These are phyloP conservation scores for Glareola pratincola DNA, from an alignment of 2,113 vertebrate genomes.

Conservation along the genomic window DNA sequence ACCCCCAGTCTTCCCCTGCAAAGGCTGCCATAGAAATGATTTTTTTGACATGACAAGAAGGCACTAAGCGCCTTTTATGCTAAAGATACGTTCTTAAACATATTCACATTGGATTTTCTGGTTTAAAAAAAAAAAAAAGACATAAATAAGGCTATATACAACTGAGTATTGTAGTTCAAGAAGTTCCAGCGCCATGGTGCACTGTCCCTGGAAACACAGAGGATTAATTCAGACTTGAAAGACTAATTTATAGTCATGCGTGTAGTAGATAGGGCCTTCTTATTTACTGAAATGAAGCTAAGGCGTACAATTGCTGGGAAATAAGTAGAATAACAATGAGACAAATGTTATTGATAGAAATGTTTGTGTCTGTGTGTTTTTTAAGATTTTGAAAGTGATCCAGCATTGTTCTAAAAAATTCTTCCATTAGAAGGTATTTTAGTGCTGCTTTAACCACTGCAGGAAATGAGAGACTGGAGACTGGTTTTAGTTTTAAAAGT, in stretches of 20 bases:
- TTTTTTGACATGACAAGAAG: not conserved
- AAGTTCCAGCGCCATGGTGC: not conserved
- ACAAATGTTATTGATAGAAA: not conserved
- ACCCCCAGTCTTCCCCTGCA: not conserved
- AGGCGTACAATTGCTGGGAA: not conserved
- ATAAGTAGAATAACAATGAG: not conserved
- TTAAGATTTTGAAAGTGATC: not conserved
- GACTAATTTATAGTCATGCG: not conserved
- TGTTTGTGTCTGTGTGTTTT: not conserved
- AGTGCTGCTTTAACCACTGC: not conserved
- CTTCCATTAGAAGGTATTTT: not conserved
- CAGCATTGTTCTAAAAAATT: conserved; percentile 34
- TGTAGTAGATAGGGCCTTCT: not conserved
- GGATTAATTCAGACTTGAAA: not conserved
- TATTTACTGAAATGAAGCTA: not conserved
- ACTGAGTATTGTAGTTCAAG: not conserved
- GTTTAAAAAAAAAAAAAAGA: too few relatives aligned
- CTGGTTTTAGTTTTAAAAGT: not conserved
- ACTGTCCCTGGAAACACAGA: not conserved
- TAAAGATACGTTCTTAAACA: too few relatives aligned
- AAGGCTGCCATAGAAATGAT: not conserved
- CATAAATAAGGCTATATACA: too few relatives aligned
- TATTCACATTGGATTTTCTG: too few relatives aligned
- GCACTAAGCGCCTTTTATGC: fast-evolving
- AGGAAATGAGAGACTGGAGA: not conserved